Percentiles rank a stretch among this genome's conserved stretches.
phyloP scores from a whole-genome alignment of 2,797 vertebrate genomes.

The Chelon labrosus region DNA sequence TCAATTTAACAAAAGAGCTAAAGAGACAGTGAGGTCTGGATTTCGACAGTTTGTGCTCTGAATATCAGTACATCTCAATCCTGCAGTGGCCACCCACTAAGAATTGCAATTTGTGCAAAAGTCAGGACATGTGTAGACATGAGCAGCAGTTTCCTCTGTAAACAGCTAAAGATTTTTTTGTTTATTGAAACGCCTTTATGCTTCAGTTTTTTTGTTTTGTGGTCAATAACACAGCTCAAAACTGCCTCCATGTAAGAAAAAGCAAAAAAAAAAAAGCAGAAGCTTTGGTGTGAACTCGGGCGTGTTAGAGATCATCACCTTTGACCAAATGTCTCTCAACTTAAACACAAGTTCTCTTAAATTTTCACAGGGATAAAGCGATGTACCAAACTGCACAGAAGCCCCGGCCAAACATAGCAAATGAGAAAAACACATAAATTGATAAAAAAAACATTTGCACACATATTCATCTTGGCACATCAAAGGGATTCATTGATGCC shows the following conservation, averaged over 20 bases:
- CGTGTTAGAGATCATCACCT: constrained; percentile 43
- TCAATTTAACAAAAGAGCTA: constrained; percentile 23
- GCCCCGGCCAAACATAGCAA: constrained; percentile 73
- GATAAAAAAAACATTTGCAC: constrained; percentile 82
- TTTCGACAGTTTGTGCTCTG: constrained; percentile 17
- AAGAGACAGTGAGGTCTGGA: constrained; percentile 7
- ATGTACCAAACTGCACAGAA: constrained; percentile 45
- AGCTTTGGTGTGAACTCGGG: constrained; percentile 17
- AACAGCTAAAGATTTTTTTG: constrained; percentile 1
- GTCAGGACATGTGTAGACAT: constrained; percentile 25
- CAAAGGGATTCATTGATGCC: constrained; percentile 89
- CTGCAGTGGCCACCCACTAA: constrained; percentile 18
- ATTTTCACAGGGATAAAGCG: constrained; percentile 35
- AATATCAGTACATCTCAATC: constrained; percentile 2
- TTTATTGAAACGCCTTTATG: constrained; percentile 13
- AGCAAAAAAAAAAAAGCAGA: background rate
- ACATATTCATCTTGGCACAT: constrained; percentile 84
- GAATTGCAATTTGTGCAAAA: background rate
- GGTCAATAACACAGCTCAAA: constrained; percentile 11
- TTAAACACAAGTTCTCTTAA: constrained; percentile 18
- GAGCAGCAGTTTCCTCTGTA: constrained; percentile 8
- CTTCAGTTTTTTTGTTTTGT: constrained; percentile 13
- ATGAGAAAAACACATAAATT: constrained; percentile 85
- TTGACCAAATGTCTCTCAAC: constrained; percentile 32
- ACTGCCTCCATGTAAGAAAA: background rate